Evolutionary conservation across 2,113 vertebrate species (phyloP).

Genomic region (Psittacara wagleri): DNA sequence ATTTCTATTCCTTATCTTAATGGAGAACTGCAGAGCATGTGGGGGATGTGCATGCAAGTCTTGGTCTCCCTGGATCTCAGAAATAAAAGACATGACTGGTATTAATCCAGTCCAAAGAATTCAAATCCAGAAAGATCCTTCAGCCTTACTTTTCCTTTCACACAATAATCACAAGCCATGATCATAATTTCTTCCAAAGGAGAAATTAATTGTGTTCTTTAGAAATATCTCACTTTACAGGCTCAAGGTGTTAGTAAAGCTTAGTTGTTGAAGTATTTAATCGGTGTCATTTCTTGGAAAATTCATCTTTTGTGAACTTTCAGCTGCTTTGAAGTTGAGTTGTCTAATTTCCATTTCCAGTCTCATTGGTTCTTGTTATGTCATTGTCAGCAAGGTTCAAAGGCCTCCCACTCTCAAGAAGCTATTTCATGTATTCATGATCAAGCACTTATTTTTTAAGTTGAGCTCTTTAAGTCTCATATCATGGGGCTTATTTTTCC

Average conservation of each 20-base stretch:
- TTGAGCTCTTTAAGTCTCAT: background rate
- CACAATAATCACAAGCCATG: background rate
- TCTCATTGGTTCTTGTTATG: slow-evolving; percentile 18
- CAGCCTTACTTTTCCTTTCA: background rate
- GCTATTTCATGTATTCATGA: slow-evolving; percentile 29
- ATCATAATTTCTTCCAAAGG: background rate
- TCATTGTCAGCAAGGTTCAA: slow-evolving; percentile 51
- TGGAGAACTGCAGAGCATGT: background rate
- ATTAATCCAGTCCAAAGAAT: background rate
- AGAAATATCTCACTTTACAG: background rate
- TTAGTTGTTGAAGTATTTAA: background rate
- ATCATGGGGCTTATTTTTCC: background rate
- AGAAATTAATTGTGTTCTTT: background rate
- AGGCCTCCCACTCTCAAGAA: slow-evolving; percentile 26
- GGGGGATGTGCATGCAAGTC: background rate
- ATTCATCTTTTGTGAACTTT: background rate
- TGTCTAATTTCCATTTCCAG: slow-evolving; percentile 37
- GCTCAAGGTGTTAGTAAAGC: slow-evolving; percentile 5
- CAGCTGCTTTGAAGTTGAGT: slow-evolving; percentile 6
- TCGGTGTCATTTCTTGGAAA: background rate
- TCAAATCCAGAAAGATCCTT: background rate
- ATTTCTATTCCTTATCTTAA: background rate
- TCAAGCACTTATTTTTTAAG: background rate
- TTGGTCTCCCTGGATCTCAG: background rate
- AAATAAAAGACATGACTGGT: background rate